Evolutionary conservation across 2,797 vertebrate species (phyloP), one percentile per base, ranked within the genome.

Genomic region (Babyrousa celebensis): DNA sequence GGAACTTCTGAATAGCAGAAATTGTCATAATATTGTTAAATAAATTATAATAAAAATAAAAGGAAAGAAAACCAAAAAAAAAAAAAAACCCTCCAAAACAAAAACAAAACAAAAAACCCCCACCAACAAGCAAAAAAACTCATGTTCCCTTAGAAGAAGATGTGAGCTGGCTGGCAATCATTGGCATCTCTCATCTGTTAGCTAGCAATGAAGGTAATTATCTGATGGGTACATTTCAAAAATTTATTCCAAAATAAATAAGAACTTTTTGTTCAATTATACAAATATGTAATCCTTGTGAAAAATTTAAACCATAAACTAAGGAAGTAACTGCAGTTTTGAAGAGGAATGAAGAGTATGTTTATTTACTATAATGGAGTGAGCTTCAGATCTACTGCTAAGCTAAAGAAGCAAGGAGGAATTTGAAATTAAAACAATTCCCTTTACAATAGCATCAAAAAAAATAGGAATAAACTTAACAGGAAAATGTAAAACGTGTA

Each of bases 291-390:
- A 71, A 56, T 27, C 25, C 52, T 79, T 68, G 63, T 43, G 43
- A 79, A 89, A 79, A 79, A 58, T 56, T 79, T 89, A 43, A 89
- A 36, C 25, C 67, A 23, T 68, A 56, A 68, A n/a, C 75, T 68
- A 78, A 77, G 60, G 78, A 87, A 88, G 75, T 63, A 75, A 68
- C 43, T 70, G 48, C 17, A 68, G 6, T 56, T 68, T 48, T 89
- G 68, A 89, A 68, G 32, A n/a, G 17, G 36, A 78, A 56, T n/a
- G 32, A 89, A 25, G 63, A 79, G 10, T 43, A n/a, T 79, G 54
- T 58, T 40, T 79, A 70, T 56, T 70, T 85, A n/a, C 14, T 36
- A 27, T 21, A 14, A 77, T 52, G 29, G 40, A 52, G n/a, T 88
- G 60, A 74, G 36, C 15, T 63, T 89, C 20, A 78, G 11, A 16